Evolutionary conservation across 2,797 vertebrate species (phyloP).

Genomic region (Darevskia nairensis): DNA sequence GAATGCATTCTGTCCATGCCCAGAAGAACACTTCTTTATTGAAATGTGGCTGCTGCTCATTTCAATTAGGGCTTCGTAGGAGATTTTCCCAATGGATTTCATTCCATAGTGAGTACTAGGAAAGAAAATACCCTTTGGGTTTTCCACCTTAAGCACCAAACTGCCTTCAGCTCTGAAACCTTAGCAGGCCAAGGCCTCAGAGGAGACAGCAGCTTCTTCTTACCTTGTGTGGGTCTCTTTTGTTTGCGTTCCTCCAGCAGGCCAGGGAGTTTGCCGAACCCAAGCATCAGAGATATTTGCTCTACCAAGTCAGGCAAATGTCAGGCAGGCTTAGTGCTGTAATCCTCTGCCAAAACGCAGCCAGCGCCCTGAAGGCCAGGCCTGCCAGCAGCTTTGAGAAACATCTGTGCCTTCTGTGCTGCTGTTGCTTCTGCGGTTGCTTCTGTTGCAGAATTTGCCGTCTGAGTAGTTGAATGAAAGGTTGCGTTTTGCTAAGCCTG

Average conservation of each 20-base stretch:
- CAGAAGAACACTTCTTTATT: not conserved
- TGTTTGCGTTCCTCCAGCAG: not conserved
- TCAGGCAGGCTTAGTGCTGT: conserved; percentile 11
- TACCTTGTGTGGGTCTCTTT: not conserved
- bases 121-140: not conserved
- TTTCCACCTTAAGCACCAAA: not conserved
- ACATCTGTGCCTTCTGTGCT: not conserved
- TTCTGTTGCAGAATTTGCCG: accelerated
- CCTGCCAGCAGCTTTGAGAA: not conserved
- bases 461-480: not conserved
- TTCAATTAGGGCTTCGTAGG: not conserved
- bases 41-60: not conserved
- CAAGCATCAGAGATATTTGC: conserved; percentile 19
- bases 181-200: not conserved
- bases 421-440: not conserved
- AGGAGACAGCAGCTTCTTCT: not conserved
- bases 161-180: not conserved
- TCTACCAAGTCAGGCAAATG: conserved; percentile 32
- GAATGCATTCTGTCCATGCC: not conserved
- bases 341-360: conserved; percentile 31
- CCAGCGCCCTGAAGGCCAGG: conserved; percentile 20
- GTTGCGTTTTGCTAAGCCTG: conserved; percentile 1
- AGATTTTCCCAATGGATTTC: not conserved
- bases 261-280: not conserved
- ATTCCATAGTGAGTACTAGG: not conserved